Evolutionary conservation across 2,113 vertebrate genomes (phyloP).

Genomic region (Clarias macrocephalus): DNA sequence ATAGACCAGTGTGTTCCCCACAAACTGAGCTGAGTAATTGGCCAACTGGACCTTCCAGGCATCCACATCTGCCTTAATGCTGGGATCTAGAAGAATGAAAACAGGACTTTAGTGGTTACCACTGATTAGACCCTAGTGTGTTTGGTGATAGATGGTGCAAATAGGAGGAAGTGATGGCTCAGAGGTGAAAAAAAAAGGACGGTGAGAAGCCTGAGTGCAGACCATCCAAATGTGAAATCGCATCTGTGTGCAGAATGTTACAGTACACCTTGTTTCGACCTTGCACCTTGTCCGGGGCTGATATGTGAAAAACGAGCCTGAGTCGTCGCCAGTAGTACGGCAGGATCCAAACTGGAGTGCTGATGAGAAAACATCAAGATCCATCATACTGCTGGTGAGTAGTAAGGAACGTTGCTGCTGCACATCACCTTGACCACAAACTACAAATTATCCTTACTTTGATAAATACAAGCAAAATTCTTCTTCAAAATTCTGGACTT

Average conservation of each 20-base stretch:
- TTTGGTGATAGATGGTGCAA: not conserved
- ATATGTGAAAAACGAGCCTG: not conserved
- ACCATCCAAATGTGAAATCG: not conserved
- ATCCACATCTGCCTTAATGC: conserved; percentile 78
- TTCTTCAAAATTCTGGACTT: too few species aligned
- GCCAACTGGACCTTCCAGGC: conserved; percentile 77
- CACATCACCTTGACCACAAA: too few species aligned
- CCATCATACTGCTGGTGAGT: not conserved
- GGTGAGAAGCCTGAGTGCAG: not conserved
- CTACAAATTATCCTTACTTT: too few species aligned
- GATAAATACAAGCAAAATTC: too few species aligned
- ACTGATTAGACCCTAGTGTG: not conserved
- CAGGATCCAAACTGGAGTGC: not conserved
- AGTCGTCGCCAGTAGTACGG: not conserved
- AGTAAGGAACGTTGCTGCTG: not conserved
- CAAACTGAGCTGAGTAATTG: conserved; percentile 74
- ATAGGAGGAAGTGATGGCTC: not conserved
- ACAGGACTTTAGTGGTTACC: not conserved
- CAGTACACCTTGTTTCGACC: not conserved
- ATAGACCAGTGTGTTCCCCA: conserved; percentile 86
- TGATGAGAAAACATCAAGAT: not conserved
- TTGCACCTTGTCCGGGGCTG: not conserved
- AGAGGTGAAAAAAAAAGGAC: not conserved
- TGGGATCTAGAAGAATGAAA: conserved; percentile 67
- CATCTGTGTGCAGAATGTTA: not conserved